These are phyloP conservation scores for Leptatherina wallacei DNA, from an alignment of 2,797 vertebrate genomes.

Conservation along the genomic window DNA sequence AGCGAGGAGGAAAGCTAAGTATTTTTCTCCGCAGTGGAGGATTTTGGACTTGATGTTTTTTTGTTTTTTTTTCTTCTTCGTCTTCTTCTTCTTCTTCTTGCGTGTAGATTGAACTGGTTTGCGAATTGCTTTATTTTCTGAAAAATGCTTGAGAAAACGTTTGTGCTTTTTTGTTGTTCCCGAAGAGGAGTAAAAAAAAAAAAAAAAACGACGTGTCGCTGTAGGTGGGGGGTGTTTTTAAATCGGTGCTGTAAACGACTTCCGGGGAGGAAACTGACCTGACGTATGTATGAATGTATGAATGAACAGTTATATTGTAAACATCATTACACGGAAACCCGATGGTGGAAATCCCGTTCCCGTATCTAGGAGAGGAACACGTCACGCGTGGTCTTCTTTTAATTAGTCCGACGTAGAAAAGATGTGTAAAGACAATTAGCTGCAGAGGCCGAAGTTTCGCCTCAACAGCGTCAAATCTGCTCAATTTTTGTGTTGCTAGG, in stretches of 20 bases:
- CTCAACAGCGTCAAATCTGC: constrained; percentile 74
- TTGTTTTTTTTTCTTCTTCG: background rate
- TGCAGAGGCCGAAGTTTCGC: constrained; percentile 67
- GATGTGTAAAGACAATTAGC: constrained; percentile 76
- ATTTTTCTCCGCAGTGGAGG: constrained; percentile 72
- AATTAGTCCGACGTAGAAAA: constrained; percentile 72
- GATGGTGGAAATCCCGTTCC: constrained; percentile 91
- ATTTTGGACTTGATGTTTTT: constrained; percentile 62
- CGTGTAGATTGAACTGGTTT: constrained; percentile 92
- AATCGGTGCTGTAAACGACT: constrained; percentile 88
- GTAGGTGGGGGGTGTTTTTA: constrained; percentile 90
- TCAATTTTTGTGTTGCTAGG: constrained; percentile 73
- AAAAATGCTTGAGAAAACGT: constrained; percentile 91
- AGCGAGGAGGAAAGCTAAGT: constrained; percentile 81
- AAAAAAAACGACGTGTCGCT: constrained; percentile 77
- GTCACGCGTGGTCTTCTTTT: constrained; percentile 68
- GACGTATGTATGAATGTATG: constrained; percentile 91
- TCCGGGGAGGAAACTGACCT: constrained; percentile 87
- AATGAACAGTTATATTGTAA: constrained; percentile 88
- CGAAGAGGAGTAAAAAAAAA: constrained; percentile 42
- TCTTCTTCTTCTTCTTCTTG: constrained; percentile 71
- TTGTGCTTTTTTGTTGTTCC: constrained; percentile 81
- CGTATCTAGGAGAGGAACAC: constrained; percentile 65
- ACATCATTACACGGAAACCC: constrained; percentile 97
- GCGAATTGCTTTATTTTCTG: constrained; percentile 93